Conservation (phyloP, 1,140 invertebrate species). For the Drosophila lacteicornis region DNA sequence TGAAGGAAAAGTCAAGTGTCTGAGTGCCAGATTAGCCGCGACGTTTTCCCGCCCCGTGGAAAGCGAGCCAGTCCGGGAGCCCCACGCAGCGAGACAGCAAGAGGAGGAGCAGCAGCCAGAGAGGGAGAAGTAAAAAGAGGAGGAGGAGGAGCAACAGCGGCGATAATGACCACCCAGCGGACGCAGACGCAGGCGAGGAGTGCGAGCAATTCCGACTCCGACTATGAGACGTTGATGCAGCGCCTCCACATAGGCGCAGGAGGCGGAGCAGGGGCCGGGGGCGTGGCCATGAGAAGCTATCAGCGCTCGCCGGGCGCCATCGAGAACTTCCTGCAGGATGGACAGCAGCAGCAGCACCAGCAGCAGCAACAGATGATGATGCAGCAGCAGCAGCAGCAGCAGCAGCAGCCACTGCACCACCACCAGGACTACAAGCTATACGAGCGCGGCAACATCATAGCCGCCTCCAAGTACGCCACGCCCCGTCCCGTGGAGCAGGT, state of each 20-base stretch:
- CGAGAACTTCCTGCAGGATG: slow-evolving; percentile 68
- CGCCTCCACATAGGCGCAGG: slow-evolving; percentile 66
- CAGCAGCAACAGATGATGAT: slow-evolving; percentile 30
- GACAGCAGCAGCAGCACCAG: slow-evolving; percentile 38
- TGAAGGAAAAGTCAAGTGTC: slow-evolving; percentile 24
- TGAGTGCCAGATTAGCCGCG: slow-evolving; percentile 19
- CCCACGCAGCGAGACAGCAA: slow-evolving; percentile 15
- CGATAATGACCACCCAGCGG: slow-evolving; percentile 71
- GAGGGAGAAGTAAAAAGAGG: neutral
- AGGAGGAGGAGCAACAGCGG: slow-evolving; percentile 12
- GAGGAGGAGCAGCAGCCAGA: neutral
- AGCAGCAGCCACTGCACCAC: slow-evolving; percentile 38
- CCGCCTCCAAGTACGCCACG: slow-evolving; percentile 90
- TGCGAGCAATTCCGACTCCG: slow-evolving; percentile 60
- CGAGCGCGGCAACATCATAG: slow-evolving; percentile 87
- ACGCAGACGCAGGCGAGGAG: slow-evolving; percentile 59
- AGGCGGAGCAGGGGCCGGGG: slow-evolving; percentile 13
- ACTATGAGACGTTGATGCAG: slow-evolving; percentile 81
- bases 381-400: slow-evolving; percentile 39
- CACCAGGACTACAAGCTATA: slow-evolving; percentile 87
- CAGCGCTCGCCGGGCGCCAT: slow-evolving; percentile 63
- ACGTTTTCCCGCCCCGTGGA: slow-evolving; percentile 9
- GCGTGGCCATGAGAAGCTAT: slow-evolving; percentile 33
- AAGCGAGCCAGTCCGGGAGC: slow-evolving; percentile 18
- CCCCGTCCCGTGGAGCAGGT: slow-evolving; percentile 89